Conservation (phyloP, 2,797 vertebrate genomes). For the Hyperoplus lanceolatus region DNA sequence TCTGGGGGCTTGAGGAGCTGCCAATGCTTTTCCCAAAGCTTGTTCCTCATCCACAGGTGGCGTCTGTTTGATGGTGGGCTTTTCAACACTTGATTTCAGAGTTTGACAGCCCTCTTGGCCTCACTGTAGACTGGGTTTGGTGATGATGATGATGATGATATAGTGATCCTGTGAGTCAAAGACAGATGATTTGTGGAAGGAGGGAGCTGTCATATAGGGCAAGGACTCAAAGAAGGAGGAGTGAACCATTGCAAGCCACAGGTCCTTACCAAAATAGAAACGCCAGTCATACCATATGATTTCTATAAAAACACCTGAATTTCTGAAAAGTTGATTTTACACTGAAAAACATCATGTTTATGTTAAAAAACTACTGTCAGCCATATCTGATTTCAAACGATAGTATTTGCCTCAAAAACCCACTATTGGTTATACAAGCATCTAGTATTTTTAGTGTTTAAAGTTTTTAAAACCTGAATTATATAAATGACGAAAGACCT, state of each 20-base stretch:
- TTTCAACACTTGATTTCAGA: constrained; percentile 36
- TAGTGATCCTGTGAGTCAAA: constrained; percentile 41
- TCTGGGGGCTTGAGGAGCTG: constrained; percentile 31
- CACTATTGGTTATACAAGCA: neutral
- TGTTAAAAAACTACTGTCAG: neutral
- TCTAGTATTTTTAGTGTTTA: neutral
- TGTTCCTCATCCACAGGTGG: constrained; percentile 53
- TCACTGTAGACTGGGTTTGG: neutral
- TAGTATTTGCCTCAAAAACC: neutral
- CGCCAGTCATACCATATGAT: neutral
- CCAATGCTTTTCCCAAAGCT: neutral
- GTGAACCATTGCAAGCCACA: constrained; percentile 1
- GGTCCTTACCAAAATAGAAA: neutral
- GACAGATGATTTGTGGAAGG: constrained; percentile 35
- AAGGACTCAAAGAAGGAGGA: constrained; percentile 9
- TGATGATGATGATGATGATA: constrained; percentile 33
- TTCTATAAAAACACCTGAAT: neutral
- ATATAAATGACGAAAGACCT: neutral
- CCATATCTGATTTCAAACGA: neutral
- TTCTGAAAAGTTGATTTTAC: neutral
- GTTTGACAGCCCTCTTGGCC: constrained; percentile 10
- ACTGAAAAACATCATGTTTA: no score
- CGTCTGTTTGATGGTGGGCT: constrained; percentile 18
- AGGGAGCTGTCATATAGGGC: neutral
- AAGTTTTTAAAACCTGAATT: no score